A percentile compares a stretch with the other conserved stretches of the same genome.
Evolutionary conservation across 1,140 invertebrate species (phyloP).

Genomic region (Temnothorax curvispinosus): DNA sequence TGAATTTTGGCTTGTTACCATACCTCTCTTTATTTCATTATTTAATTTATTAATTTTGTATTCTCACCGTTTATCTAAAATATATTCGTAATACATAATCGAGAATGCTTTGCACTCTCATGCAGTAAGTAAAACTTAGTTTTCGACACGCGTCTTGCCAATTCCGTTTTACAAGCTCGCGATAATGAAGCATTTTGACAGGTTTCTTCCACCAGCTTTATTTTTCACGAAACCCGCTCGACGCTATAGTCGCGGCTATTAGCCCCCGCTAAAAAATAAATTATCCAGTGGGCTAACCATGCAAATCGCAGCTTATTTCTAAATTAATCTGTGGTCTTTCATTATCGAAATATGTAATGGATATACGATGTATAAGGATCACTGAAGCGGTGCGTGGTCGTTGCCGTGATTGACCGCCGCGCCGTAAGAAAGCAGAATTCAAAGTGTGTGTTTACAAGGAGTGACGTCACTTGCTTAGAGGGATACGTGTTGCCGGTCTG

Average conservation of each 20-base stretch:
- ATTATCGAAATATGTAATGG: slow-evolving; percentile 73
- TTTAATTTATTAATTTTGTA: neutral
- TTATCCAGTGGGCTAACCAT: slow-evolving; percentile 2
- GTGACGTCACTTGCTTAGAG: slow-evolving; percentile 75
- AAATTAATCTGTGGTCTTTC: slow-evolving; percentile 63
- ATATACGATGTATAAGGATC: slow-evolving; percentile 69
- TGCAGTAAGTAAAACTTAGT: slow-evolving; percentile 1
- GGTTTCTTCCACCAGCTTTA: neutral
- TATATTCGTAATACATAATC: neutral
- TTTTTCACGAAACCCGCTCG: slow-evolving; percentile 18
- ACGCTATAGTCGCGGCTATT: neutral
- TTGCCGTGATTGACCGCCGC: slow-evolving; percentile 47
- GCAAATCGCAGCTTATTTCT: slow-evolving; percentile 59
- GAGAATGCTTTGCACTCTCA: neutral
- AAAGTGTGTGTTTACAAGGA: slow-evolving; percentile 66
- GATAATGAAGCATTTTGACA: slow-evolving; percentile 39
- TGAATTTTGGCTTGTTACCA: neutral
- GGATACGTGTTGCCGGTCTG: slow-evolving; percentile 74
- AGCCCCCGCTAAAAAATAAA: slow-evolving; percentile 28
- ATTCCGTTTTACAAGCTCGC: slow-evolving; percentile 22
- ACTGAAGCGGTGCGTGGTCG: slow-evolving; percentile 56
- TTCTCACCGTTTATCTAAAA: neutral
- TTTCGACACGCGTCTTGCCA: neutral
- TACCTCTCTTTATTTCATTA: neutral
- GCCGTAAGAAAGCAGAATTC: slow-evolving; percentile 68